phyloP scores from a whole-genome alignment of 2,888 invertebrate species.

The Drosophila peninsularis region DNA sequence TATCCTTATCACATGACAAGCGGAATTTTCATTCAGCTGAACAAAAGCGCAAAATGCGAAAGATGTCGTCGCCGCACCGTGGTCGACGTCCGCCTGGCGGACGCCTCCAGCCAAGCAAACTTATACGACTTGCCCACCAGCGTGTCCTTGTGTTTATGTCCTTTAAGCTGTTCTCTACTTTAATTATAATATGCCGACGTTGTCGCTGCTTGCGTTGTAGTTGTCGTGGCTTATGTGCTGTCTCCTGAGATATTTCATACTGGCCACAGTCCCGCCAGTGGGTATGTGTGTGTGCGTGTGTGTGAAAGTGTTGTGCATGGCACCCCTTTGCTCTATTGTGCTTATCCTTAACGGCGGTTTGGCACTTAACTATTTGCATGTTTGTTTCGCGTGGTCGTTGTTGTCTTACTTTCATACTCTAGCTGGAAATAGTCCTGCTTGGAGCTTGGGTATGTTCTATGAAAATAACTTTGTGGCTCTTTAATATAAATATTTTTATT shows the following conservation, averaged over 20 bases:
- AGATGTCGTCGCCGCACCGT: slow-evolving; percentile 65
- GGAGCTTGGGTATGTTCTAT: not conserved
- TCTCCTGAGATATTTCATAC: slow-evolving; percentile 76
- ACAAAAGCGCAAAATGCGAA: slow-evolving; percentile 60
- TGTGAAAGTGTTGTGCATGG: slow-evolving; percentile 27
- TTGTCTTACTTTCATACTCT: slow-evolving; percentile 44
- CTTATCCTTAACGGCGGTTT: slow-evolving; percentile 75
- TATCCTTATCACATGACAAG: slow-evolving; percentile 81
- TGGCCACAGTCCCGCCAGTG: slow-evolving; percentile 32
- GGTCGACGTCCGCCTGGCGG: slow-evolving; percentile 49
- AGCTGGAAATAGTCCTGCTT: not conserved
- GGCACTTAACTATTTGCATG: slow-evolving; percentile 81
- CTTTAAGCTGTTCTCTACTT: slow-evolving; percentile 79
- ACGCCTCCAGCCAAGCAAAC: slow-evolving; percentile 48
- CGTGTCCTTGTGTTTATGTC: slow-evolving; percentile 61
- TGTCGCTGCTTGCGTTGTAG: slow-evolving; percentile 25
- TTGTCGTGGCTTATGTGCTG: slow-evolving; percentile 59
- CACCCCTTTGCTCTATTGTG: slow-evolving; percentile 65
- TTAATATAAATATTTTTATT: too few relatives aligned
- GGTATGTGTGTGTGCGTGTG: slow-evolving; percentile 12
- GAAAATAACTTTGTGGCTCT: not conserved
- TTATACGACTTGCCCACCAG: slow-evolving; percentile 40
- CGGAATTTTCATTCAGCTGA: slow-evolving; percentile 61
- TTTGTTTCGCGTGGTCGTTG: slow-evolving; percentile 49
- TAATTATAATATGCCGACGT: slow-evolving; percentile 74